Evolutionary conservation across 2,888 invertebrate species (phyloP).

Genomic region (Scaeva pyrastri): DNA sequence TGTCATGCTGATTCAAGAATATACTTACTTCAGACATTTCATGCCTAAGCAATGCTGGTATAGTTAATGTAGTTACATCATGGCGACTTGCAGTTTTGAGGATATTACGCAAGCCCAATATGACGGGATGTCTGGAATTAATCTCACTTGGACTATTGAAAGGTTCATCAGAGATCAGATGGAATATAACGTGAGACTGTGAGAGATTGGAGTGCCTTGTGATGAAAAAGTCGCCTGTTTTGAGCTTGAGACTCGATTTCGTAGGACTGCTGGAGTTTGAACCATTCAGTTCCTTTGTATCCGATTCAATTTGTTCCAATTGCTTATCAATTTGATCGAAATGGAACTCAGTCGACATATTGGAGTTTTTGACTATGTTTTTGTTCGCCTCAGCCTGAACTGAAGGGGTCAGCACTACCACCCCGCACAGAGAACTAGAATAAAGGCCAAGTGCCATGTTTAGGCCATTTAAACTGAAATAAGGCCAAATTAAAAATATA

Average conservation of each 20-base stretch:
- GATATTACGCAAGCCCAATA: constrained; percentile 96
- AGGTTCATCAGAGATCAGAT: constrained; percentile 95
- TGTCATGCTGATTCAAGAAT: background rate
- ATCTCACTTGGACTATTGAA: constrained; percentile 90
- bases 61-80: constrained; percentile 95
- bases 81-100: constrained; percentile 97
- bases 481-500: background rate
- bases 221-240: constrained; percentile 93
- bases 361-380: constrained; percentile 83
- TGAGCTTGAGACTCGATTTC: constrained; percentile 86
- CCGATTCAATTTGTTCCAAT: constrained; percentile 88
- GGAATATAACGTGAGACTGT: constrained; percentile 97
- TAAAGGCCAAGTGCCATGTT: constrained; percentile 97
- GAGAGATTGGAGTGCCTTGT: constrained; percentile 97
- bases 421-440: constrained; percentile 94
- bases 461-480: constrained; percentile 85
- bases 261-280: constrained; percentile 80
- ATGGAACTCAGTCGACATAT: constrained; percentile 95
- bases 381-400: constrained; percentile 82
- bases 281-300: constrained; percentile 84
- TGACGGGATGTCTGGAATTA: constrained; percentile 97
- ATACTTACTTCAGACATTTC: constrained; percentile 94
- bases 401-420: constrained; percentile 89
- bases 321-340: constrained; percentile 93
- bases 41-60: constrained; percentile 96